A percentile compares a stretch with the other conserved stretches of the same genome.
Evolutionary conservation across 2,888 invertebrate species (phyloP).

Genomic region (Sicus ferrugineus): DNA sequence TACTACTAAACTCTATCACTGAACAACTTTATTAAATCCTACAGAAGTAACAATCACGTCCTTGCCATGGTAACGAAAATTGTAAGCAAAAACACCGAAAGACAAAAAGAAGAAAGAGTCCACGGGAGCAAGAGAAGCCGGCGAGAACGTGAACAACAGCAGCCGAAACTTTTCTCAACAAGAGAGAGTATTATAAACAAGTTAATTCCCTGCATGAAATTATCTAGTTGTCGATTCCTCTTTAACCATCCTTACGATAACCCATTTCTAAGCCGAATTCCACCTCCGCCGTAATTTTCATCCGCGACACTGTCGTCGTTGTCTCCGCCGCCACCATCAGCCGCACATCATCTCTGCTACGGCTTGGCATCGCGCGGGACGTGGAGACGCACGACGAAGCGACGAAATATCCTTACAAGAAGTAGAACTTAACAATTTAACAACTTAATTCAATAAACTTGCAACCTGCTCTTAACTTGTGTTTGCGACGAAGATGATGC

Average conservation of each 20-base stretch:
- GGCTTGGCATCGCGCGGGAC: background rate
- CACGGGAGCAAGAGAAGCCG: background rate
- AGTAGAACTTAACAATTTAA: constrained; percentile 46
- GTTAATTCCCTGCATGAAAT: constrained; percentile 14
- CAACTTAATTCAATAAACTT: constrained; percentile 47
- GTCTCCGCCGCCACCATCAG: background rate
- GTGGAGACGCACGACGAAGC: background rate
- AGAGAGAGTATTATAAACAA: constrained; percentile 21
- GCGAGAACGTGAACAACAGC: background rate
- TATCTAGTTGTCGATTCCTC: constrained; percentile 23
- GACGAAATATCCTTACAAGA: constrained; percentile 31
- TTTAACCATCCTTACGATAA: background rate
- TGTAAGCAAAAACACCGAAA: background rate
- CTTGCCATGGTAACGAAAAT: background rate
- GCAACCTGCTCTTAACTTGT: background rate
- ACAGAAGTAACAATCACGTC: background rate
- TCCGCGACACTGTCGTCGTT: background rate
- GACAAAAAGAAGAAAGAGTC: background rate
- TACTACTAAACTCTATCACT: too few species aligned
- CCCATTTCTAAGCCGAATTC: background rate
- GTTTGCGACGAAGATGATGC: background rate
- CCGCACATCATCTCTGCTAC: too few species aligned
- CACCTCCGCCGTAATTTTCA: background rate
- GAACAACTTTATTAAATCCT: too few species aligned
- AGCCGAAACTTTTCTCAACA: background rate